Evolutionary conservation across 2,888 invertebrate genomes (phyloP), one percentile per base, ranked within the genome.

Genomic region (Galerucella calmariensis): DNA sequence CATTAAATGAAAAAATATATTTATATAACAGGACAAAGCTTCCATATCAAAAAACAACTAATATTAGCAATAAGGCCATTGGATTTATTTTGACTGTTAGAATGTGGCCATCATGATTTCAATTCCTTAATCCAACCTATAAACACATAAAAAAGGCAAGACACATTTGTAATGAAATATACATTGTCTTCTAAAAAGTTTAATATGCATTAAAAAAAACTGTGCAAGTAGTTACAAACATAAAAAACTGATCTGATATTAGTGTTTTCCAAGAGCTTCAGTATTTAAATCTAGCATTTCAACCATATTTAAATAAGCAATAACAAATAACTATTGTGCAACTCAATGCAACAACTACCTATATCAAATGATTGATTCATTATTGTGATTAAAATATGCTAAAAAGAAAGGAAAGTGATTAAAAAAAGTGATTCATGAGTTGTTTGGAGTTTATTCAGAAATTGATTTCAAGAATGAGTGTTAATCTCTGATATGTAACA

Each of bases 31-130:
- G 65, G 58, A 65, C 58, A 71, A 65, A 56, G 71, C 71, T 65
- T 65, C 44, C 20, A 46, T 44, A 68, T 59, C 5, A 44, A 51
- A 24, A 16, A 56, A 58, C 3, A 41, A 9, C 63, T 71, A 71
- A 56, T 56, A 65, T 65, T 65, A 71, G 65, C 44, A 46, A 56
- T 71, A 71, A 71, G 71, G 71, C 65, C 71, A 56, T 53, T 71
- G 44, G 56, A 71, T 67, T 67, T 56, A 65, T 69, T 69, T 35
- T 71, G 53, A n/a, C 44, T 10, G 8, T 41, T 24, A 44, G 63
- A 56, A 71, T 71, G 44, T 63, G 70, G 58, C 44, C 65, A 71
- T 65, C 24, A 58, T 12, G n/a, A 24, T 71, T 46, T 24, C 16
- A 63, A 51, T n/a, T 51, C 61, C 27, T 9, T 62, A n/a, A 51